phyloP scores from a whole-genome alignment of 2,888 invertebrate genomes.

The Zeuzera pyrina region DNA sequence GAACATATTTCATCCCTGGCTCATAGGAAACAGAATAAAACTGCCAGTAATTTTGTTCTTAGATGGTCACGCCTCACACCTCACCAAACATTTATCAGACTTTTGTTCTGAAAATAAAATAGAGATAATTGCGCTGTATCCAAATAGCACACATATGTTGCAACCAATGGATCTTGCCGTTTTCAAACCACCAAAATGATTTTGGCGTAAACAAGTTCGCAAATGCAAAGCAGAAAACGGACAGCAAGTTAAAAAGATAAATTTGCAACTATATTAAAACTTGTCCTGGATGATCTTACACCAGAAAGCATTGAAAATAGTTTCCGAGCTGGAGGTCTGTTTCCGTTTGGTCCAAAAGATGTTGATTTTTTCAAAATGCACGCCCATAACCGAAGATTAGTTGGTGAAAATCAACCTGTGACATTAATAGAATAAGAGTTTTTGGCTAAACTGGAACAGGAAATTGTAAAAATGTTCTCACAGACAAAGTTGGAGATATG shows the following conservation, averaged over 20 bases:
- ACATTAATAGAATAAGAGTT: too few species aligned
- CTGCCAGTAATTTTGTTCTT: slow-evolving; percentile 11
- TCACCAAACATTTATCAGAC: slow-evolving; percentile 8
- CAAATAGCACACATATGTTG: slow-evolving; percentile 13
- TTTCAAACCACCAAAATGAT: slow-evolving; percentile 9
- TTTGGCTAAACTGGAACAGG: too few species aligned
- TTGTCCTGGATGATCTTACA: neutral
- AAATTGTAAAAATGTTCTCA: too few species aligned
- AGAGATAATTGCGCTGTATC: slow-evolving; percentile 11
- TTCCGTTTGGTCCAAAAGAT: too few species aligned
- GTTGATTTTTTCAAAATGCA: too few species aligned
- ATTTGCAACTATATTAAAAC: neutral
- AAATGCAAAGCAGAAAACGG: slow-evolving; percentile 5
- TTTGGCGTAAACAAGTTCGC: slow-evolving; percentile 3
- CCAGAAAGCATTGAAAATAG: too few species aligned
- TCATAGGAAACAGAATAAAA: slow-evolving; percentile 5
- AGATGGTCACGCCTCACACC: slow-evolving; percentile 9
- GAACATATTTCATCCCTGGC: slow-evolving; percentile 11
- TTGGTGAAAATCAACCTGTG: too few species aligned
- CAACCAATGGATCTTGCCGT: slow-evolving; percentile 16
- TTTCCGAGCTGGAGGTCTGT: too few species aligned
- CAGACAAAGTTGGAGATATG: too few species aligned
- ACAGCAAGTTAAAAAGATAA: neutral
- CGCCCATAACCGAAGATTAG: too few species aligned
- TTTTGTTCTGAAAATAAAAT: slow-evolving; percentile 6